Base-by-base conservation (phyloP, 2,113 vertebrate species). In the Uria aalge region DNA sequence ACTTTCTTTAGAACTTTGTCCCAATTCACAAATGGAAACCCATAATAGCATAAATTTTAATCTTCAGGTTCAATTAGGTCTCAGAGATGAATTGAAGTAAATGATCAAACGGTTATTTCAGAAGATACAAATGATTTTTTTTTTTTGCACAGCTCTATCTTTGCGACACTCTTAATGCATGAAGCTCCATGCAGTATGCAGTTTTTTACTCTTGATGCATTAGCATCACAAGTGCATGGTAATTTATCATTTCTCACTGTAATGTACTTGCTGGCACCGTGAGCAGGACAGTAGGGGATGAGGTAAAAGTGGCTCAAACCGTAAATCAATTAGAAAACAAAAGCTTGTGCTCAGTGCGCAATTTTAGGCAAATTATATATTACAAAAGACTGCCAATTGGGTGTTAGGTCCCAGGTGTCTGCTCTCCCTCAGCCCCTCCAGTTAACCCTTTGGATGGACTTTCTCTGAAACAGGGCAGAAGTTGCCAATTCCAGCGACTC, bases 291-390 rank as follows among this genome's bases (percentile, higher is more conserved):
- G 98, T 96, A 97, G 97, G 98, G 96, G 97, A 97, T 95, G 96
- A 98, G 98, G 98, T 90, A 98, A 96, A 97, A 98, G 98, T 98
- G 98, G 98, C 98, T 97, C 93, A 96, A 98, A 98, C 98, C 96
- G 97, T 98, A 98, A 99, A 98, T 99, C 99, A 99, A 99, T 99
- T 98, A 98, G 98, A 98, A 98, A 99, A 99, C 98, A 99, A 99
- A 99, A 98, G 98, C 98, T 97, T 92, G 96, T 94, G 97, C 97
- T 98, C 97, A 75, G 96, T 72, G 98, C 48, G 56, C 96, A 98
- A 97, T 98, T 98, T 98, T 98, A 98, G 98, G 98, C 98, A 98
- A 98, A 98, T 98, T 97, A 98, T 94, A 96, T 94, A 94, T 94
- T 96, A 98, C 98, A 98, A 98, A 98, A 98, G 98, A 88, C 97